Evolutionary conservation across 2,797 vertebrate genomes (phyloP).

Genomic region (Esox masquinongy): DNA sequence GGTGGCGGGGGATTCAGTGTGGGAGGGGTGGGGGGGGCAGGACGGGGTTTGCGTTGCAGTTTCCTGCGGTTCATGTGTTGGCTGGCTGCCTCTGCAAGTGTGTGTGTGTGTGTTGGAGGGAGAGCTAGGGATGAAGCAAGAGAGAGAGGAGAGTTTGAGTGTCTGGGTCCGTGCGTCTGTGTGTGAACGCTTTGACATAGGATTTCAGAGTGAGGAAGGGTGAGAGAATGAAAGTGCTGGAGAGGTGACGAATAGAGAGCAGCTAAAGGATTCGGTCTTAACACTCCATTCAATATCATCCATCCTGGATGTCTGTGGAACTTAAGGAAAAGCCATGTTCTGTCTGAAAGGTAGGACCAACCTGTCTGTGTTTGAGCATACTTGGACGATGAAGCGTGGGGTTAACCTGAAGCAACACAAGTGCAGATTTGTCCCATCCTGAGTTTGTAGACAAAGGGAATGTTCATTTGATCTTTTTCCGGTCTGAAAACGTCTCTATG

Average conservation of each 20-base stretch:
- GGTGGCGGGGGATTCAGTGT: conserved; percentile 30
- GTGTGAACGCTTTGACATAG: conserved; percentile 46
- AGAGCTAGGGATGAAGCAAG: conserved; percentile 21
- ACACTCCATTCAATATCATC: conserved; percentile 2
- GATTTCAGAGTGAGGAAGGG: conserved; percentile 25
- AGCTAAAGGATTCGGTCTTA: conserved; percentile 4
- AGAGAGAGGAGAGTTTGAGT: conserved; percentile 49
- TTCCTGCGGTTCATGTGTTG: conserved; percentile 76
- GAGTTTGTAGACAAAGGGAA: conserved; percentile 68
- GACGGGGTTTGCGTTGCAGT: conserved; percentile 70
- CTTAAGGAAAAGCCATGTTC: conserved; percentile 79
- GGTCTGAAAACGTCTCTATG: conserved; percentile 28
- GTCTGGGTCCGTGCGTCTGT: conserved; percentile 46
- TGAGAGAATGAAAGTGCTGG: conserved; percentile 28
- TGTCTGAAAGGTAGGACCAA: conserved; percentile 88
- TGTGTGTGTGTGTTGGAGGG: conserved; percentile 35
- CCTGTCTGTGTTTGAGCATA: conserved; percentile 9
- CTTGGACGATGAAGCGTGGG: conserved; percentile 8
- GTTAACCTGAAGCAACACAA: background rate
- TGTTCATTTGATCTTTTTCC: conserved; percentile 51
- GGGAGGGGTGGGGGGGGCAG: conserved; percentile 35
- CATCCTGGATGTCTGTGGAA: conserved; percentile 40
- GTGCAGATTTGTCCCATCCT: conserved; percentile 27
- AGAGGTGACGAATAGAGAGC: conserved; percentile 13
- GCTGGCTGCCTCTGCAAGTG: conserved; percentile 63